phyloP scores from a whole-genome alignment of 2,888 invertebrate species.

The Lissocephala sabroskyi region DNA sequence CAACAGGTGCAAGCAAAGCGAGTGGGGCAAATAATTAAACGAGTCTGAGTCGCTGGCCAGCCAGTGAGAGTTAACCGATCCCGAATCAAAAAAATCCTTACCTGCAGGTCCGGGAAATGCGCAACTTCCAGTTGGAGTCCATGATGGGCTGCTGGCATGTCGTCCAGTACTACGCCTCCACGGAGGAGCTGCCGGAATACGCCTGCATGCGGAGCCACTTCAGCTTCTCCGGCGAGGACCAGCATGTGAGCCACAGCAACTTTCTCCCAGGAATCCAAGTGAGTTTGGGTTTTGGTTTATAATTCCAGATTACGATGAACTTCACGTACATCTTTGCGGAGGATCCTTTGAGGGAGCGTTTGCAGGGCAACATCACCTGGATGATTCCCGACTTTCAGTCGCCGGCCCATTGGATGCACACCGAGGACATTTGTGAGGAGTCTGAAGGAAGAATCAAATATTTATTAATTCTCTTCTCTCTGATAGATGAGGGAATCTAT shows the following conservation, averaged over 20 bases:
- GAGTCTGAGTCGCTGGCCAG: no score
- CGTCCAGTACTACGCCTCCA: slow-evolving; percentile 91
- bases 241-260: slow-evolving; percentile 63
- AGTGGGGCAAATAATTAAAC: no score
- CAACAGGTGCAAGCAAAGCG: no score
- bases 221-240: slow-evolving; percentile 68
- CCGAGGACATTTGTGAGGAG: slow-evolving; percentile 85
- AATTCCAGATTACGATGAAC: slow-evolving; percentile 84
- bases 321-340: slow-evolving; percentile 90
- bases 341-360: slow-evolving; percentile 85
- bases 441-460: no score
- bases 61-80: no score
- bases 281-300: neutral
- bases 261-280: neutral
- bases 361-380: slow-evolving; percentile 91
- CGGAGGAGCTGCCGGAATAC: slow-evolving; percentile 88
- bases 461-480: no score
- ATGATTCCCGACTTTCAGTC: slow-evolving; percentile 80
- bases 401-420: slow-evolving; percentile 90
- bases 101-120: slow-evolving; percentile 80
- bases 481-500: slow-evolving; percentile 89
- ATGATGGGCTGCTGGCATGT: slow-evolving; percentile 90
- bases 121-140: slow-evolving; percentile 84
- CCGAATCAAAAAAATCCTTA: no score
- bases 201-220: slow-evolving; percentile 84